Conservation (phyloP, 2,888 invertebrate genomes). For the Orthosia cruda region DNA sequence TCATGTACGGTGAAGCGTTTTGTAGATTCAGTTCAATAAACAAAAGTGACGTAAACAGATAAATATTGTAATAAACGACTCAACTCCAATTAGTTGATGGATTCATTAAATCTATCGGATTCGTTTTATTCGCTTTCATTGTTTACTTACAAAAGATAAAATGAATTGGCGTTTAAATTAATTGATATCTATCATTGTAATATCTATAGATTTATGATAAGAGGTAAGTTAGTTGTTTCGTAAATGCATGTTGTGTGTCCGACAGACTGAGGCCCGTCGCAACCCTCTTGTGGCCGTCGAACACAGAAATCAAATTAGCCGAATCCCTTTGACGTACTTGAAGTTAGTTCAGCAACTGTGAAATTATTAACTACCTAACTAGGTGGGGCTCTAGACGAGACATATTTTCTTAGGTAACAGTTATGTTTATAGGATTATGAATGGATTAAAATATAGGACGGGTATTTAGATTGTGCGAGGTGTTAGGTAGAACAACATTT, state of each 20-base stretch:
- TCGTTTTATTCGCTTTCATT: constrained; percentile 4
- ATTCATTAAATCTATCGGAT: constrained; percentile 10
- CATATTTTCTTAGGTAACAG: constrained; percentile 62
- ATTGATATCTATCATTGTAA: constrained; percentile 20
- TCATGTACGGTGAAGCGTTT: not conserved
- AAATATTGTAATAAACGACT: constrained; percentile 1
- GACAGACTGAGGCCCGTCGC: constrained; percentile 64
- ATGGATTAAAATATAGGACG: constrained; percentile 45
- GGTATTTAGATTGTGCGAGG: constrained; percentile 25
- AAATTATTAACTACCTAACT: constrained; percentile 78
- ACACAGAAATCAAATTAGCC: constrained; percentile 86
- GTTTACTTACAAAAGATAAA: constrained; percentile 8
- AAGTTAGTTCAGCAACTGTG: constrained; percentile 78
- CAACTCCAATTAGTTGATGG: not conserved
- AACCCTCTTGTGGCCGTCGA: constrained; percentile 78
- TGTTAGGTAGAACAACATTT: constrained; percentile 48
- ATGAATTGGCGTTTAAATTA: constrained; percentile 1
- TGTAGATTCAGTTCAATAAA: not conserved
- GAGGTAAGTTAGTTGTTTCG: constrained; percentile 68
- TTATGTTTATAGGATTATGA: constrained; percentile 55
- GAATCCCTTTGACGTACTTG: constrained; percentile 83
- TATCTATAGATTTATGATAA: constrained; percentile 2
- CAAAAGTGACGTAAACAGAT: constrained; percentile 7
- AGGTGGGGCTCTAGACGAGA: constrained; percentile 61
- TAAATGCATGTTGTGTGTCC: constrained; percentile 77